These are phyloP conservation scores for Columba guinea DNA, from an alignment of 2,797 vertebrate species.

Conservation along the genomic window DNA sequence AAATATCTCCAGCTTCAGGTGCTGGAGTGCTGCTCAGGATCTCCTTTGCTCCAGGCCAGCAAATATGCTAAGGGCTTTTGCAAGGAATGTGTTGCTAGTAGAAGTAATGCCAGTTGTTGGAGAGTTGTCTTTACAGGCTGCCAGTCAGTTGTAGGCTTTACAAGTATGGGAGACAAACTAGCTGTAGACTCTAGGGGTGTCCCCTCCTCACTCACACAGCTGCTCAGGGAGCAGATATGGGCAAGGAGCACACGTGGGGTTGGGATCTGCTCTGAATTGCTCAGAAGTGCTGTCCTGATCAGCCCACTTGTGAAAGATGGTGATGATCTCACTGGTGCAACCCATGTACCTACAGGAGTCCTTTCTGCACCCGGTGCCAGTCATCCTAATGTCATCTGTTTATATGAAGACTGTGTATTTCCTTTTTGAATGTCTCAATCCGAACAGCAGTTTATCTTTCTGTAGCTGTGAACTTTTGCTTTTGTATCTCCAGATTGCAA, in stretches of 20 bases:
- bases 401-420: not conserved
- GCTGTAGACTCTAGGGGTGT: not conserved
- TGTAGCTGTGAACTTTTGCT: not conserved
- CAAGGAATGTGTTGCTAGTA: rapidly evolving
- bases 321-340: not conserved
- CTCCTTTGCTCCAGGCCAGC: not conserved
- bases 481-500: not conserved
- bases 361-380: not conserved
- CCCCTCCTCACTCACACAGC: not conserved
- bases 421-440: not conserved
- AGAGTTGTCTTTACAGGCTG: not conserved
- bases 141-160: not conserved
- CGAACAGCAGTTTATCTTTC: not conserved
- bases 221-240: not conserved
- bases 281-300: not conserved
- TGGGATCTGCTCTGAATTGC: not conserved
- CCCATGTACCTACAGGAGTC: not conserved
- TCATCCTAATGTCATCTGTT: not conserved
- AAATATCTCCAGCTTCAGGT: not conserved
- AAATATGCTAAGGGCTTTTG: not conserved
- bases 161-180: not conserved
- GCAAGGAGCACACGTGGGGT: not conserved
- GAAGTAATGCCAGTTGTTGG: not conserved
- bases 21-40: not conserved
- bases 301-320: not conserved